These are phyloP conservation scores for Ptychodera flava DNA, from an alignment of 35 echinoderm and acorn worm genomes.

Conservation along the genomic window DNA sequence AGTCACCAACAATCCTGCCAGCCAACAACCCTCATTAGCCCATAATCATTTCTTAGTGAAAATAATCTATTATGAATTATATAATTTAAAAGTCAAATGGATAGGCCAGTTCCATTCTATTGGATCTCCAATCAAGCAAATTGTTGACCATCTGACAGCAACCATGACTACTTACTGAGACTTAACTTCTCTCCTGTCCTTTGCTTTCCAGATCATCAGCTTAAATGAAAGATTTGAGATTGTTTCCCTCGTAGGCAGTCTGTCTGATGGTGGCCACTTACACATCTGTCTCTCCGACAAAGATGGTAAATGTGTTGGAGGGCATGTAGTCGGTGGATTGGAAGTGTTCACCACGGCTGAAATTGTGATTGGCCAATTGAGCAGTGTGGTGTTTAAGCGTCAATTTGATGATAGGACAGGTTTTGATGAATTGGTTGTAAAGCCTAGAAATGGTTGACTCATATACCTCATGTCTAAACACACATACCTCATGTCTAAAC, in stretches of 20 bases:
- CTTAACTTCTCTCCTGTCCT: background rate
- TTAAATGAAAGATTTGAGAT: slow-evolving; percentile 63
- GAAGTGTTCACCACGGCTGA: slow-evolving; percentile 77
- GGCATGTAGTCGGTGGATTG: slow-evolving; percentile 50
- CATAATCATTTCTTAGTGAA: too few species aligned
- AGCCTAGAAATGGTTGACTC: too few species aligned
- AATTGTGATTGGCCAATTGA: slow-evolving; percentile 68
- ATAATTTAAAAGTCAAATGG: too few species aligned
- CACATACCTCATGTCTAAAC: too few species aligned
- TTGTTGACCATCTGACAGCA: too few species aligned
- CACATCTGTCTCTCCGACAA: slow-evolving; percentile 63
- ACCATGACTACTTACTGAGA: too few species aligned
- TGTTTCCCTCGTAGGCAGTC: slow-evolving; percentile 55
- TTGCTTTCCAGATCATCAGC: slow-evolving; percentile 26
- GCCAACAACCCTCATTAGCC: too few species aligned
- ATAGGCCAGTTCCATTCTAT: too few species aligned
- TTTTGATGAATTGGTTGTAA: slow-evolving; percentile 64
- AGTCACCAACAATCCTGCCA: too few species aligned
- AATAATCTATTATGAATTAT: too few species aligned
- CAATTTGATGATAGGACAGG: slow-evolving; percentile 41
- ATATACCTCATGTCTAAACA: too few species aligned
- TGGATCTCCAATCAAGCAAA: too few species aligned
- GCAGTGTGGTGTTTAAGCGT: slow-evolving; percentile 28
- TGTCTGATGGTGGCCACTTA: slow-evolving; percentile 59
- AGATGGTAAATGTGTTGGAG: slow-evolving; percentile 57